Percentiles rank a stretch among this genome's conserved stretches.
phyloP scores from a whole-genome alignment of 2,888 invertebrate species.

The Spilarctia lutea region DNA sequence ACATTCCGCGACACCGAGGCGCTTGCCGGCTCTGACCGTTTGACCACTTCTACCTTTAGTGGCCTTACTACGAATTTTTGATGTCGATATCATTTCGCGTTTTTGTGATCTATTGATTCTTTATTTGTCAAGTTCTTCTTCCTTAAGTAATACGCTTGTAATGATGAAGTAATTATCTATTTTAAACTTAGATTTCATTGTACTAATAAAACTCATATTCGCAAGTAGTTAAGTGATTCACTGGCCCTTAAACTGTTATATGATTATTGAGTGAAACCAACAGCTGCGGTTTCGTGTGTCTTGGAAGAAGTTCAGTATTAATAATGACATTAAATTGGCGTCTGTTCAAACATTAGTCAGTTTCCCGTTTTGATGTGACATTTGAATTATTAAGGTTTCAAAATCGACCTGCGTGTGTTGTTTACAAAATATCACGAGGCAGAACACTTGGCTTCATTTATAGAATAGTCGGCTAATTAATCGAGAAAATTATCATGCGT shows the following conservation, averaged over 20 bases:
- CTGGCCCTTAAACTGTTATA: conserved; percentile 17
- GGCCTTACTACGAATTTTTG: conserved; percentile 51
- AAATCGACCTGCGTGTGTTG: conserved; percentile 10
- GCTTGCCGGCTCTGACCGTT: conserved; percentile 71
- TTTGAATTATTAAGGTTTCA: conserved; percentile 15
- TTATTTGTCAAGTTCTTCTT: neutral
- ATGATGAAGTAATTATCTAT: conserved; percentile 12
- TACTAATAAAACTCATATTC: conserved; percentile 6
- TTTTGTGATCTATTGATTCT: conserved; percentile 10
- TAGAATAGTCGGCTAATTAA: conserved; percentile 5
- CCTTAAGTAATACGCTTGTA: neutral
- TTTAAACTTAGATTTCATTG: conserved; percentile 17
- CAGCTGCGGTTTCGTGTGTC: conserved; percentile 46
- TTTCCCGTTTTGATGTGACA: conserved; percentile 23
- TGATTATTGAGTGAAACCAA: conserved; percentile 27
- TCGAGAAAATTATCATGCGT: conserved; percentile 4
- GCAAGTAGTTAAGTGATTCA: conserved; percentile 39
- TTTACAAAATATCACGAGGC: conserved; percentile 11
- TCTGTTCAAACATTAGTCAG: conserved; percentile 40
- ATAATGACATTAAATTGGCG: conserved; percentile 35
- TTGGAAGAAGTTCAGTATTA: conserved; percentile 34
- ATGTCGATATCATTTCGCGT: conserved; percentile 33
- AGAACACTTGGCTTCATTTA: conserved; percentile 4
- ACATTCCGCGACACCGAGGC: conserved; percentile 81
- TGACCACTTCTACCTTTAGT: conserved; percentile 68